Percentiles rank a stretch among this genome's conserved stretches.
These are phyloP conservation scores for Heliothis peltigera DNA, from an alignment of 2,888 invertebrate genomes.

Conservation along the genomic window DNA sequence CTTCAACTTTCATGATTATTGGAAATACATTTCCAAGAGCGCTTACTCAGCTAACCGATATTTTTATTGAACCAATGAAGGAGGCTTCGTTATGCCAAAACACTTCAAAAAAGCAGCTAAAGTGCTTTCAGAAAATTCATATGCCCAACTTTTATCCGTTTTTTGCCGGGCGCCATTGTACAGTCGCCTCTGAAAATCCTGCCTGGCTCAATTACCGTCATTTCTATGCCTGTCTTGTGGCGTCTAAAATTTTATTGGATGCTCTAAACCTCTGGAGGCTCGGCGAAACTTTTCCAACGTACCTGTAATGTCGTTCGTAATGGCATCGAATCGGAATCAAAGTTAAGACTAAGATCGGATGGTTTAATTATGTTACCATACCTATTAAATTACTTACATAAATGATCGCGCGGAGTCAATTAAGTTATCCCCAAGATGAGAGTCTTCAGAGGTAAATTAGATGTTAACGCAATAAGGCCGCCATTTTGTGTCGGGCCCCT, in stretches of 20 bases:
- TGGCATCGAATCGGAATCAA: slow-evolving; percentile 11
- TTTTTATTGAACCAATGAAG: slow-evolving; percentile 49
- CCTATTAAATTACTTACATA: slow-evolving; percentile 55
- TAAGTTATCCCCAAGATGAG: slow-evolving; percentile 68
- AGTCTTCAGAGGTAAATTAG: slow-evolving; percentile 72
- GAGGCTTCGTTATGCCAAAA: slow-evolving; percentile 48
- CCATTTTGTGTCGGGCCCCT: slow-evolving; percentile 44
- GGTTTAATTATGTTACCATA: slow-evolving; percentile 37
- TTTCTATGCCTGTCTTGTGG: slow-evolving; percentile 61
- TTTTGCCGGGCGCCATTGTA: slow-evolving; percentile 51
- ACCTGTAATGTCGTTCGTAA: slow-evolving; percentile 19
- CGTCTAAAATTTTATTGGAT: slow-evolving; percentile 60
- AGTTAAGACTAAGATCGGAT: slow-evolving; percentile 32
- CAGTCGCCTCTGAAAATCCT: slow-evolving; percentile 46
- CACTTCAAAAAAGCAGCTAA: slow-evolving; percentile 51
- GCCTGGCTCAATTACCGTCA: slow-evolving; percentile 57
- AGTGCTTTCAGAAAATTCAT: slow-evolving; percentile 58
- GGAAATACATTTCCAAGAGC: slow-evolving; percentile 47
- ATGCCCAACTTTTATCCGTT: slow-evolving; percentile 51
- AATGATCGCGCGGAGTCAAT: slow-evolving; percentile 64
- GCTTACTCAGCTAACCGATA: slow-evolving; percentile 47
- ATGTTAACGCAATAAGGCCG: slow-evolving; percentile 72
- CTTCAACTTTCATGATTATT: slow-evolving; percentile 45
- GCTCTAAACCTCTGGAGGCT: slow-evolving; percentile 35
- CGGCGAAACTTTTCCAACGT: slow-evolving; percentile 26